Percentiles rank a stretch among this genome's conserved stretches.
phyloP scores from a whole-genome alignment of 2,797 vertebrate species.

The Malacoraja senta region DNA sequence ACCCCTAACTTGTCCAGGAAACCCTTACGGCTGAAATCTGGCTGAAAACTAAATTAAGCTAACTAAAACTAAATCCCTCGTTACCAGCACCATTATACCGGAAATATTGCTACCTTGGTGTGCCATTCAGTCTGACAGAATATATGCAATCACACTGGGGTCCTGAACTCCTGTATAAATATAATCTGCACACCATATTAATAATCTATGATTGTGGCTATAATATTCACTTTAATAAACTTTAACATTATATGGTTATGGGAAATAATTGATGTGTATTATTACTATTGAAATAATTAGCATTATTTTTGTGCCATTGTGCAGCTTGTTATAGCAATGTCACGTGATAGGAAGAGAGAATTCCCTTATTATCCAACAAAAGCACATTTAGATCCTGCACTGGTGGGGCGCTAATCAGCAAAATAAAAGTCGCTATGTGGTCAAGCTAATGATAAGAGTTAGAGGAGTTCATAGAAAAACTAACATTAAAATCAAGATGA shows the following conservation, averaged over 20 bases:
- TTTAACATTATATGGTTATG: not conserved
- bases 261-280: not conserved
- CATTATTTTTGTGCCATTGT: not conserved
- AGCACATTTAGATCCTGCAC: not conserved
- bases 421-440: slow-evolving; percentile 5
- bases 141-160: not conserved
- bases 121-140: not conserved
- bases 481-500: slow-evolving; percentile 35
- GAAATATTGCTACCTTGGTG: not conserved
- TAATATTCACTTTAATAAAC: not conserved
- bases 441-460: slow-evolving; percentile 35
- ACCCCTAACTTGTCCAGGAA: too few relatives aligned
- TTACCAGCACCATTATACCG: too few relatives aligned
- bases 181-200: not conserved
- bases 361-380: not conserved
- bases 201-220: not conserved
- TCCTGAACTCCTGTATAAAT: not conserved
- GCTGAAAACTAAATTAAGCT: too few relatives aligned
- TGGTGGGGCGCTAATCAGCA: slow-evolving; percentile 21
- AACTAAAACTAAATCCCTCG: too few relatives aligned
- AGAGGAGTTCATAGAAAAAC: slow-evolving; percentile 28
- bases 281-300: not conserved
- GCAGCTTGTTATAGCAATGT: not conserved
- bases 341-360: not conserved
- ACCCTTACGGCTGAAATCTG: too few relatives aligned